A percentile compares a stretch with the other conserved stretches of the same genome.
Conservation (phyloP, 2,113 vertebrate genomes). For the Bujurquina vittata region DNA sequence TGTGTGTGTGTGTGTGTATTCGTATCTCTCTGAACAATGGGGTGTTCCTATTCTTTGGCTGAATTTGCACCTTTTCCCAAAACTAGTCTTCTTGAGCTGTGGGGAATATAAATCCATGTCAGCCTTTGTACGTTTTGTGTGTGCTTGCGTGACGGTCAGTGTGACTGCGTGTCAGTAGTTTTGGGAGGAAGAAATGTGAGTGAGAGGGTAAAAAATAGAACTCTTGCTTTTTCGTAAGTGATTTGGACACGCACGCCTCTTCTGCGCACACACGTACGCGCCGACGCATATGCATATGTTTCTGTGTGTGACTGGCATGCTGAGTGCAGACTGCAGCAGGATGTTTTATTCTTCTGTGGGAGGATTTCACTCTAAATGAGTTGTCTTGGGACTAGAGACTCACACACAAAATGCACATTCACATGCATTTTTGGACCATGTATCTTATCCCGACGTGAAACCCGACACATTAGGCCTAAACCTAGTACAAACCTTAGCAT, state of each 20-base stretch:
- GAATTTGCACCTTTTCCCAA: slow-evolving; percentile 55
- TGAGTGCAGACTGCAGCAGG: slow-evolving; percentile 68
- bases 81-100: slow-evolving; percentile 59
- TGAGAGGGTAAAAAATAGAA: slow-evolving; percentile 7
- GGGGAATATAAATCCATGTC: slow-evolving; percentile 69
- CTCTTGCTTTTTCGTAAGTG: slow-evolving; percentile 21
- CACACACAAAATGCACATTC: slow-evolving; percentile 6
- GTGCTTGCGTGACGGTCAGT: slow-evolving; percentile 26
- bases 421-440: background rate
- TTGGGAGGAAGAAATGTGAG: slow-evolving; percentile 14
- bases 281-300: background rate
- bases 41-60: slow-evolving; percentile 51
- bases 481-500: too few species aligned
- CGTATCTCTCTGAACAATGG: slow-evolving; percentile 52
- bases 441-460: background rate
- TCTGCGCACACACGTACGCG: background rate
- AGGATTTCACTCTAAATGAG: slow-evolving; percentile 71
- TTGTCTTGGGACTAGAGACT: slow-evolving; percentile 68
- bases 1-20: slow-evolving; percentile 12
- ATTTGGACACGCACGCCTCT: slow-evolving; percentile 30
- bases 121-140: slow-evolving; percentile 38
- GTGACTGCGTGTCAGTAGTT: background rate
- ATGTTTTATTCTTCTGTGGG: slow-evolving; percentile 51
- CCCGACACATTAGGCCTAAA: too few species aligned
- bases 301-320: slow-evolving; percentile 67